Base-by-base conservation (phyloP, 2,113 vertebrate species). In the Machaerirhynchus nigripectus region DNA sequence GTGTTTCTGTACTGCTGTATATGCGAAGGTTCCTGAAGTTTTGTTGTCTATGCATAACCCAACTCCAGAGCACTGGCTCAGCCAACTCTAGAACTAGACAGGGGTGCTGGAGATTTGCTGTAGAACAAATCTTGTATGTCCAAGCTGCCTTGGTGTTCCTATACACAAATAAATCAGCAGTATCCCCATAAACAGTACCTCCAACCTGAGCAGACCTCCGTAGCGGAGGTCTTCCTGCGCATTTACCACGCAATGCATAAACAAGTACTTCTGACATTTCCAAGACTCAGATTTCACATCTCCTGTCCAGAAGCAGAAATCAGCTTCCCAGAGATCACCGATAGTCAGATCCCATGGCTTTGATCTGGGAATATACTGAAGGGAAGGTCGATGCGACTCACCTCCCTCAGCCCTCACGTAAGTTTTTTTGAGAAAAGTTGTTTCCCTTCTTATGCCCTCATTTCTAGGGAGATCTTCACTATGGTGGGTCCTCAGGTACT, bases 331-430 rank as follows among this genome's bases (percentile, higher is more conserved):
- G 1, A 47, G 52, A 81, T 50, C 33, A 89, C 22, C 31, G 73
- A 31, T 0, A 61, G n/a, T 35, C 8, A 15, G 26, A 77, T 49
- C 4, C 20, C n/a, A 46, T 4, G 10, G 21, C 30, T 4, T 1
- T 75, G 47, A 75, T 27, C 19, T 75, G 33, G 94, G 60, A 71
- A 80, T 24, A 69, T 10, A 40, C 22, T 23, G 18, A 76, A 82
- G 44, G 19, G 1, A 31, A 95, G 27, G 20, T 6, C 0, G 0
- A 20, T 2, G 1, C 3, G 18, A 47, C 11, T 14, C 47, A 64
- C 5, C 10, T 83, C 17, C 26, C 46, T 73, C 53, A 69, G 22
- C 7, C 20, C 19, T 73, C 44, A 79, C 9, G 3, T 12, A 39
- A 47, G 14, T 14, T 49, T 74, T 64, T 23, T 44, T 42, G 13